Conservation (phyloP, 2,888 invertebrate genomes). For the Resseliella maxima region DNA sequence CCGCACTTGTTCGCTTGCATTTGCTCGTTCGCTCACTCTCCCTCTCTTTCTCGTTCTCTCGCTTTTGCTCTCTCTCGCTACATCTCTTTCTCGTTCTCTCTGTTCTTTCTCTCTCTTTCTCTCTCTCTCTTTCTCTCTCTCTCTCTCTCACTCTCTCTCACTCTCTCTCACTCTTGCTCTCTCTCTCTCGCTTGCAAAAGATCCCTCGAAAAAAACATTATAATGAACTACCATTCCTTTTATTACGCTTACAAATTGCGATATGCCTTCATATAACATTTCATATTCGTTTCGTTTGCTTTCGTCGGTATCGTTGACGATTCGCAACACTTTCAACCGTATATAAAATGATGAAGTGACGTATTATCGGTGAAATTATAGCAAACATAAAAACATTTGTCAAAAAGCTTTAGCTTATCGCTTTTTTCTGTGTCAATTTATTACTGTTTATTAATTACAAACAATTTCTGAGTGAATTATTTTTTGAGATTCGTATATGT, state of each 20-base stretch:
- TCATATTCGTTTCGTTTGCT: neutral
- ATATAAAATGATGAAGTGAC: conserved; percentile 23
- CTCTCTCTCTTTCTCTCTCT: too few relatives aligned
- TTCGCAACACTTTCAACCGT: neutral
- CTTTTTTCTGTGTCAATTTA: conserved; percentile 1
- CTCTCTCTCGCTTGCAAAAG: neutral
- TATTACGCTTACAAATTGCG: neutral
- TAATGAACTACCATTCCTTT: neutral
- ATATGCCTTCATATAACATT: neutral
- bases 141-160: neutral
- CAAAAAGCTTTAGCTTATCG: conserved; percentile 8
- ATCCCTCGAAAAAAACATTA: neutral
- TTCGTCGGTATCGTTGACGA: neutral
- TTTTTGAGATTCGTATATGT: neutral
- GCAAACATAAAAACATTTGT: conserved; percentile 5
- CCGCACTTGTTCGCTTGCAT: neutral
- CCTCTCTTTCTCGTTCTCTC: neutral
- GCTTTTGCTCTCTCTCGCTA: too few relatives aligned
- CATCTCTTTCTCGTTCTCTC: too few relatives aligned
- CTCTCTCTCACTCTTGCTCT: too few relatives aligned
- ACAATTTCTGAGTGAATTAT: conserved; percentile 17
- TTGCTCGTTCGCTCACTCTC: neutral
- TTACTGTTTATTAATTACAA: conserved; percentile 7
- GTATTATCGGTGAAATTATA: neutral
- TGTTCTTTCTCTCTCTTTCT: neutral